phyloP scores from a whole-genome alignment of 1,140 invertebrate species.

The Ceratitis capitata region DNA sequence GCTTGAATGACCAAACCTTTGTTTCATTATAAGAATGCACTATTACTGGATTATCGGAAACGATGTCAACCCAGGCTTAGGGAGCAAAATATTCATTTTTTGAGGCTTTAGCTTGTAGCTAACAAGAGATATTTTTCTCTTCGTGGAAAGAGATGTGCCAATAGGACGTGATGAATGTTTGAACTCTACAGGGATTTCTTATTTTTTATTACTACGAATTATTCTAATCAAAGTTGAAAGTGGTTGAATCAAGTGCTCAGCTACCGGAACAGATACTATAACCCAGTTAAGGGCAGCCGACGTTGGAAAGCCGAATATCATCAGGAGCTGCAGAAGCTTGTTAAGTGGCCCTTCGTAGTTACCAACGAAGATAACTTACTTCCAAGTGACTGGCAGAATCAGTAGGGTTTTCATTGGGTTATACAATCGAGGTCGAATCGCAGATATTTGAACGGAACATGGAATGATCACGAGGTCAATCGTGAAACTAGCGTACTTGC shows the following conservation, averaged over 20 bases:
- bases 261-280: constrained; percentile 33
- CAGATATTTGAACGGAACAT: too few relatives aligned
- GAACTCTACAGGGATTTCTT: constrained; percentile 41
- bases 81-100: constrained; percentile 44
- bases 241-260: neutral
- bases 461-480: too few relatives aligned
- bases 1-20: constrained; percentile 12
- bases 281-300: constrained; percentile 44
- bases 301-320: too few relatives aligned
- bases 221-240: constrained; percentile 40
- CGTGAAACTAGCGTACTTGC: too few relatives aligned
- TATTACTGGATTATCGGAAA: constrained; percentile 59
- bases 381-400: too few relatives aligned
- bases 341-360: too few relatives aligned
- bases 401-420: too few relatives aligned
- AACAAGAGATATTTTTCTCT: constrained; percentile 44
- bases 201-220: constrained; percentile 46
- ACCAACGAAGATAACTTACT: too few relatives aligned
- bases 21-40: constrained; percentile 56
- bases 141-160: constrained; percentile 41
- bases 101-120: constrained; percentile 44
- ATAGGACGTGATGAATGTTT: constrained; percentile 40
- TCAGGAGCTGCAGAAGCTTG: too few relatives aligned
- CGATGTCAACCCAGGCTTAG: constrained; percentile 42
- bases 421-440: too few relatives aligned